Base-by-base conservation (phyloP, 1,140 invertebrate species). In the Arion vulgaris region DNA sequence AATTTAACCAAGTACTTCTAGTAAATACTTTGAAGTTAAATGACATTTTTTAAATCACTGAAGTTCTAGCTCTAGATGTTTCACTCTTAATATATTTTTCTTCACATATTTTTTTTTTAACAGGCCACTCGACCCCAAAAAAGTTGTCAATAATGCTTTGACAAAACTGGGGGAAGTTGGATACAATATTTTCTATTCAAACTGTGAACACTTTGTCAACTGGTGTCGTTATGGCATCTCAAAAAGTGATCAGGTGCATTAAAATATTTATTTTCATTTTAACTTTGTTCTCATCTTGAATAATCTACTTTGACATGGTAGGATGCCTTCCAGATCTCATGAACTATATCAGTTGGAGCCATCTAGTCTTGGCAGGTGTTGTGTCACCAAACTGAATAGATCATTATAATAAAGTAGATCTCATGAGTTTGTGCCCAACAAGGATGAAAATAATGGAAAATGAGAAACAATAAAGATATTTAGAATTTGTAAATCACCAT, bases 141-240 rank as follows among this genome's bases (percentile, higher is more conserved):
- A 84, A 39, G 85, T 89, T 28, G 81, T 86, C 0, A 34, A 80
- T 41, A 84, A 76, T 23, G 87, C 87, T 4, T 0, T 82, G 11
- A 69, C 28, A 2, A 86, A 82, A 49, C 17, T 88, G 4, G 87
- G 87, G 28, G 69, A 86, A 28, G 81, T 85, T 38, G 83, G 85
- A 4, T 89, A 88, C 75, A 87, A 85, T 80, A n/a, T 88, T 7
- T 4, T 87, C 4, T 85, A 73, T 72, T 69, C 85, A 0, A 89
- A 89, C 80, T 88, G 88, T 79, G 87, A 89, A 85, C 87, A 88
- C 75, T 88, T 88, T 83, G 86, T 86, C 28, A 83, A 85, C 28
- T 87, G 81, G 83, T 88, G 87, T 68, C 83, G 88, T 73, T 88
- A 89, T 79, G 88, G 85, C 4, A 34, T 83, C n/a, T 83, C 79